These are phyloP conservation scores for Margarornis squamiger DNA, from an alignment of 2,797 vertebrate genomes.

Conservation along the genomic window DNA sequence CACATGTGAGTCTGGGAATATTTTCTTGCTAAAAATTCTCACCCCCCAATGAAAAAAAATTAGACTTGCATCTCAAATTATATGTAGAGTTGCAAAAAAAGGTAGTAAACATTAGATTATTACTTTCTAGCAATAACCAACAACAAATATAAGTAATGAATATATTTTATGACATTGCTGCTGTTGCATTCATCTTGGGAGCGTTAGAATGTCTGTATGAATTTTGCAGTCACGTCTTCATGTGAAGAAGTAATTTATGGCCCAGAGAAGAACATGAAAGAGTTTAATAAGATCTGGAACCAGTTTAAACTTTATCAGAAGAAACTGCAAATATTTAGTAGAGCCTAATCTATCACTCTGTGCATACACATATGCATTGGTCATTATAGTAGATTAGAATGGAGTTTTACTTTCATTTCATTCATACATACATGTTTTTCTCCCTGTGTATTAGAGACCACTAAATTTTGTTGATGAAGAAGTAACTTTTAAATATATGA, in stretches of 20 bases:
- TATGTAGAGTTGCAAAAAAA: background rate
- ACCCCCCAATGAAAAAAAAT: background rate
- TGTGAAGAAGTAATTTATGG: slow-evolving; percentile 13
- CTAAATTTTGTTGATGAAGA: background rate
- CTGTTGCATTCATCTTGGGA: slow-evolving; percentile 31
- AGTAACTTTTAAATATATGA: background rate
- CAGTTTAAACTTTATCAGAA: background rate
- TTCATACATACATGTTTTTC: background rate
- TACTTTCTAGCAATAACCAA: background rate
- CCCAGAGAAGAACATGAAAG: background rate
- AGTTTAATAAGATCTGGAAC: slow-evolving; percentile 3
- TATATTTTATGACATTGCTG: slow-evolving; percentile 25
- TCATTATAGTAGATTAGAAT: background rate
- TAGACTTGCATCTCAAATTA: background rate
- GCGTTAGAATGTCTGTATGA: background rate
- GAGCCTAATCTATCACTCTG: background rate
- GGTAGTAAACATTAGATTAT: background rate
- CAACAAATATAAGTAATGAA: slow-evolving; percentile 26
- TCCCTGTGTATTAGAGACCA: background rate
- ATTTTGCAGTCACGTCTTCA: slow-evolving; percentile 46
- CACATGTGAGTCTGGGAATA: fast-evolving
- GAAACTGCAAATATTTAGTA: background rate
- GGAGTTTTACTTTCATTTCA: background rate
- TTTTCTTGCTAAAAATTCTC: background rate
- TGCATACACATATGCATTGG: background rate